phyloP scores from a whole-genome alignment of 1,140 invertebrate genomes.

The Drosophila ogumai region DNA sequence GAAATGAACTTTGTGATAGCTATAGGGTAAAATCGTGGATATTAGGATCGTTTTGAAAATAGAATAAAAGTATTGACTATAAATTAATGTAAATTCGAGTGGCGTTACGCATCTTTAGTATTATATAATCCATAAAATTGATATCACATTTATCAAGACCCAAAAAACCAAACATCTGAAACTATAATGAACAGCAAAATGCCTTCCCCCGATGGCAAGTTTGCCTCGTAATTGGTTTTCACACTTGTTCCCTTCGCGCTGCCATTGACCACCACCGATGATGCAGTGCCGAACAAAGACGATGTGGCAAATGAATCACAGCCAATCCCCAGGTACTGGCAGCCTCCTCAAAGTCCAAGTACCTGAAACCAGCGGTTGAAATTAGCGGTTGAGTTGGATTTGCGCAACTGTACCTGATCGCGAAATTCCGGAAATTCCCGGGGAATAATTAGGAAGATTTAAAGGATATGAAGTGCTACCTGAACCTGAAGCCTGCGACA shows the following conservation, averaged over 20 bases:
- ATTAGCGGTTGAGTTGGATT: neutral
- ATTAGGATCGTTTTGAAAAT: too few species aligned
- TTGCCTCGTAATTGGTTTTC: slow-evolving; percentile 16
- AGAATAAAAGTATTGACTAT: too few species aligned
- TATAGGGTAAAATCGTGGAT: too few species aligned
- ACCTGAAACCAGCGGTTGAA: neutral
- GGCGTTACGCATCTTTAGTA: neutral
- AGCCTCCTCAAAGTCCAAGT: neutral
- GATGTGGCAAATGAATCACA: slow-evolving; percentile 5
- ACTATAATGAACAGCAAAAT: neutral
- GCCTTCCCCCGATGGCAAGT: neutral
- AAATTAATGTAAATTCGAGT: too few species aligned
- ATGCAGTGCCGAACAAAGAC: neutral
- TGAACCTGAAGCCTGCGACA: neutral
- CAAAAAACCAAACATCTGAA: neutral
- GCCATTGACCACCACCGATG: neutral
- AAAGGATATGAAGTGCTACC: neutral
- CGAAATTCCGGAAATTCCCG: slow-evolving; percentile 14
- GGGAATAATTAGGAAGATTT: neutral
- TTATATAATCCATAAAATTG: neutral
- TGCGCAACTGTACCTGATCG: slow-evolving; percentile 46
- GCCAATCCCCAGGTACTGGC: neutral
- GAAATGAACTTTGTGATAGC: too few species aligned
- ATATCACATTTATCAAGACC: neutral
- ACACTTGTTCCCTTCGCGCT: neutral